phyloP scores from a whole-genome alignment of 2,113 vertebrate species.

The Aphelocoma coerulescens region DNA sequence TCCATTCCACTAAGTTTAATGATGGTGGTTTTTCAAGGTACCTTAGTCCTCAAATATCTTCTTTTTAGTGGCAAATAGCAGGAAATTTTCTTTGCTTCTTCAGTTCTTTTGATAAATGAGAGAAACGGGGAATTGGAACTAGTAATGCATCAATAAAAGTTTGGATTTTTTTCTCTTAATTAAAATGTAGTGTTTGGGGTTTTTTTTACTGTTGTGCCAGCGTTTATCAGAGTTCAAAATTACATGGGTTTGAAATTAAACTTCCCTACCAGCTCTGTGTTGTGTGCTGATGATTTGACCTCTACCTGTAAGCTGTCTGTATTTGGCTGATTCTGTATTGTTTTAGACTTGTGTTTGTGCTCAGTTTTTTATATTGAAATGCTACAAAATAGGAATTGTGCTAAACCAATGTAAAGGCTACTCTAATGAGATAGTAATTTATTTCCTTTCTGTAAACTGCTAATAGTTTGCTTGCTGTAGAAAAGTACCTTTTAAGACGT shows the following conservation, averaged over 20 bases:
- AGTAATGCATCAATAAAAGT: background rate
- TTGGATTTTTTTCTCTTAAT: background rate
- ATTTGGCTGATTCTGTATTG: background rate
- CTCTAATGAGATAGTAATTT: background rate
- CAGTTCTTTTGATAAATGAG: background rate
- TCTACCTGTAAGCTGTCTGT: background rate
- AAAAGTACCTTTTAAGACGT: background rate
- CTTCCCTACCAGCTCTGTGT: background rate
- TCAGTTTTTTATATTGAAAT: background rate
- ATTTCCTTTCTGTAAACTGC: background rate
- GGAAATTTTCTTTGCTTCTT: background rate
- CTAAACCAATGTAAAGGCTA: background rate
- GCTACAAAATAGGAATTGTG: background rate
- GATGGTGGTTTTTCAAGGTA: background rate
- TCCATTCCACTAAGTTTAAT: background rate
- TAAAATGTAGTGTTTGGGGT: background rate
- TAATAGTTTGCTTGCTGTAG: background rate
- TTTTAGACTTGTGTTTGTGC: accelerated
- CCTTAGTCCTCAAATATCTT: background rate
- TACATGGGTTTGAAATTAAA: background rate
- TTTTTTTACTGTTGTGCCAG: background rate
- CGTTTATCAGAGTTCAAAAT: background rate
- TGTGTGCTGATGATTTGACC: background rate
- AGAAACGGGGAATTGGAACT: background rate
- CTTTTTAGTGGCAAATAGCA: background rate